phyloP scores from a whole-genome alignment of 2,888 invertebrate species.

The Synergus gifuensis region DNA sequence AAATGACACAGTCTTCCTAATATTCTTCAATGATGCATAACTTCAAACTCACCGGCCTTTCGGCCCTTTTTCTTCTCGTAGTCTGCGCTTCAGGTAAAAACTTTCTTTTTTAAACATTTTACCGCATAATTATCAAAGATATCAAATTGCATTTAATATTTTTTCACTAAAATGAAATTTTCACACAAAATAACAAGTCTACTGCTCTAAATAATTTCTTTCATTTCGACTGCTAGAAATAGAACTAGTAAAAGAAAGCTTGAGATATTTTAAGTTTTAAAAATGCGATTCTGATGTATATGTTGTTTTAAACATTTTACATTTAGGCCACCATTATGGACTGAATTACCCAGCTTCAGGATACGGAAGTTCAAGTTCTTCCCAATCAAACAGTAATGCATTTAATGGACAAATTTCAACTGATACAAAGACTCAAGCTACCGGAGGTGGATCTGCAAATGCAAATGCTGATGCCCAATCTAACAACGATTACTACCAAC shows the following conservation, averaged over 20 bases:
- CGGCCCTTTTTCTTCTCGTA: not conserved
- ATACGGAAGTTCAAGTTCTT: not conserved
- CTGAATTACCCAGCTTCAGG: not conserved
- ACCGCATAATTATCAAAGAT: no score
- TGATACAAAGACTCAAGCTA: no score
- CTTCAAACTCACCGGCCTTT: not conserved
- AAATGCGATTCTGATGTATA: no score
- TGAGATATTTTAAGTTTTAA: no score
- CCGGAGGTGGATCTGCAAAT: not conserved
- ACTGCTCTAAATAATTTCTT: no score
- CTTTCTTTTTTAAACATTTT: not conserved
- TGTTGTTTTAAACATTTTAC: not conserved
- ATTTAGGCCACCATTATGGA: not conserved
- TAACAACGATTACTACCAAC: not conserved
- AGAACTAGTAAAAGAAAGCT: no score
- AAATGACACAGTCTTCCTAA: conserved; percentile 2
- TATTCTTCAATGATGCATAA: not conserved
- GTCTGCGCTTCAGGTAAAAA: not conserved
- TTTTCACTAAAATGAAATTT: no score
- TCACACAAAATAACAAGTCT: no score
- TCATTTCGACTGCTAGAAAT: no score
- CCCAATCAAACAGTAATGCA: not conserved
- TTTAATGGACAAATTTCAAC: not conserved
- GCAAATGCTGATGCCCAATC: not conserved
- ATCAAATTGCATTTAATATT: no score